Evolutionary conservation across 2,113 vertebrate genomes (phyloP).

Genomic region (Gopherus evgoodei): DNA sequence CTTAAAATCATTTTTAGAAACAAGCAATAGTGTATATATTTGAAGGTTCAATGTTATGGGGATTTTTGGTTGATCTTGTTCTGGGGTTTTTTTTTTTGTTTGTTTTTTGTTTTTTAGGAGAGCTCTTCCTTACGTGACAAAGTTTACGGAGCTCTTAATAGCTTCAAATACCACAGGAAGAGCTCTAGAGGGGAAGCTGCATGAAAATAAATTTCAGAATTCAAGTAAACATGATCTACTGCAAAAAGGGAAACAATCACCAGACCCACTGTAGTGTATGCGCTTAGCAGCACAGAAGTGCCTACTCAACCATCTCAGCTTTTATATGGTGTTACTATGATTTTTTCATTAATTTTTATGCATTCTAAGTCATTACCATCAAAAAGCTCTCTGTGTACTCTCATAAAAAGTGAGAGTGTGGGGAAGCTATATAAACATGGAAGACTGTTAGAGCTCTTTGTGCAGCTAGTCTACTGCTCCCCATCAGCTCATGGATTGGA

Average conservation of each 20-base stretch:
- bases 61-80: neutral
- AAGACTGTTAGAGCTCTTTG: neutral
- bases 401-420: neutral
- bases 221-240: neutral
- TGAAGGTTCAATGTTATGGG: no score
- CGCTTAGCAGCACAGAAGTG: neutral
- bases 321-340: neutral
- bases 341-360: neutral
- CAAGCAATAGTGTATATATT: no score
- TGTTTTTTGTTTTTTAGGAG: neutral
- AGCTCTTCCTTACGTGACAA: neutral
- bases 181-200: neutral
- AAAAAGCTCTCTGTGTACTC: neutral
- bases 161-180: neutral
- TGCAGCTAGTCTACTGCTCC: conserved; percentile 21
- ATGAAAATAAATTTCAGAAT: neutral
- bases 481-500: neutral
- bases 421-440: neutral
- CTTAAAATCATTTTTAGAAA: neutral
- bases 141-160: neutral
- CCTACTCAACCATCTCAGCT: fast-evolving
- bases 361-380: neutral
- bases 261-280: neutral
- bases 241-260: neutral
- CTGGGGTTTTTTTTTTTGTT: no score